These are phyloP conservation scores for Theropithecus gelada DNA, from an alignment of 2,113 vertebrate genomes.

Conservation along the genomic window DNA sequence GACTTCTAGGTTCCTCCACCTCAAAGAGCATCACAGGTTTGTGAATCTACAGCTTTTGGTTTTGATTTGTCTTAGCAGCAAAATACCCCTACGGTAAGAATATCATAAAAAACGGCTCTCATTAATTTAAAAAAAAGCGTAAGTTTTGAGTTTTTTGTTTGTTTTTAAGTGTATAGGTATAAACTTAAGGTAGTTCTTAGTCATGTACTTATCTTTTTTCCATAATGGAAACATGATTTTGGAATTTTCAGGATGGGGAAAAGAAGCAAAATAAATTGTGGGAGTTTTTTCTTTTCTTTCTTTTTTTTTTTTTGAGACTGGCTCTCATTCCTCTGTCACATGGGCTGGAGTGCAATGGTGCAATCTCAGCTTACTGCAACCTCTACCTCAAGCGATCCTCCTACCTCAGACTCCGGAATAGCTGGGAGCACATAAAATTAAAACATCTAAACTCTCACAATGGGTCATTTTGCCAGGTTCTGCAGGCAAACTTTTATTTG, in stretches of 20 bases:
- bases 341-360: no score
- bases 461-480: neutral
- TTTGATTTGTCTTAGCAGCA: slow-evolving; percentile 39
- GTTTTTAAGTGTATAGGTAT: neutral
- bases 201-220: neutral
- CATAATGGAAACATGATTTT: neutral
- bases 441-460: neutral
- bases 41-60: neutral
- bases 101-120: slow-evolving; percentile 31
- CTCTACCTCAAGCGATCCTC: no score
- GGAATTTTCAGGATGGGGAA: neutral
- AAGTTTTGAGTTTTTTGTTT: neutral
- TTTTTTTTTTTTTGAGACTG: no score
- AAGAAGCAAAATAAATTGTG: neutral
- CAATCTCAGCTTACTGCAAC: no score
- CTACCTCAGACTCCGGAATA: no score
- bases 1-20: neutral
- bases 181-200: neutral
- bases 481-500: slow-evolving; percentile 58
- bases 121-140: neutral
- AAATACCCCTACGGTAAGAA: neutral
- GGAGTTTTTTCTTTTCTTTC: neutral
- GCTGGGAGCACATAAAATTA: neutral
- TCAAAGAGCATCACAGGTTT: slow-evolving; percentile 10
- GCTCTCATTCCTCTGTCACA: no score